Evolutionary conservation across 1,140 invertebrate genomes (phyloP).

Genomic region (Calycopis cecrops): DNA sequence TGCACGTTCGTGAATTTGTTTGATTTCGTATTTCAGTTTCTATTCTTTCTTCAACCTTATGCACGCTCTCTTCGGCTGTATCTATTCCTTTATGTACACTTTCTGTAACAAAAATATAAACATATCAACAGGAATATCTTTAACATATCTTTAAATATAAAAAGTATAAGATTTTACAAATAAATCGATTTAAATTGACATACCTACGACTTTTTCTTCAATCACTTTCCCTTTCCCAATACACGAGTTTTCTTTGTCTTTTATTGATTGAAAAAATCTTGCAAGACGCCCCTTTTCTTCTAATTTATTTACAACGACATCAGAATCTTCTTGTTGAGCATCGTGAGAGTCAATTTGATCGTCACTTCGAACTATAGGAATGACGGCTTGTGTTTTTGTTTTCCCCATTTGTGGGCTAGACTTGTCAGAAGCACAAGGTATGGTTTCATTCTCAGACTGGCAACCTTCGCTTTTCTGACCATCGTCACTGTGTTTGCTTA

Average conservation of each 20-base stretch:
- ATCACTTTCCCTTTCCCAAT: slow-evolving; percentile 70
- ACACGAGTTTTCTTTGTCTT: slow-evolving; percentile 67
- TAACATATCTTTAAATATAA: too few relatives aligned
- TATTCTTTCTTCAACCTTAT: slow-evolving; percentile 59
- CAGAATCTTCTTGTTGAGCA: slow-evolving; percentile 43
- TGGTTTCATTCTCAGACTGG: slow-evolving; percentile 70
- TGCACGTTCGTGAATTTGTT: slow-evolving; percentile 65
- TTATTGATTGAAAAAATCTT: slow-evolving; percentile 60
- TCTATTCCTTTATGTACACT: slow-evolving; percentile 60
- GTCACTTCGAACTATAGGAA: slow-evolving; percentile 66
- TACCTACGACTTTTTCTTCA: slow-evolving; percentile 55
- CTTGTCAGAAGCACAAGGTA: slow-evolving; percentile 65
- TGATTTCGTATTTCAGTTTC: slow-evolving; percentile 65
- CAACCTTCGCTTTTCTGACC: slow-evolving; percentile 61
- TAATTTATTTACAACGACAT: slow-evolving; percentile 56
- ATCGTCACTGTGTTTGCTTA: slow-evolving; percentile 64
- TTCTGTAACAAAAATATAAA: slow-evolving; percentile 32
- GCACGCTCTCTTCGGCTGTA: slow-evolving; percentile 48
- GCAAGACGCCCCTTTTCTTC: slow-evolving; percentile 64
- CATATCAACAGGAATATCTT: neutral
- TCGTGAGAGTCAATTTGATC: slow-evolving; percentile 53
- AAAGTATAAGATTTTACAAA: too few relatives aligned
- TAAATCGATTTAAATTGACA: slow-evolving; percentile 15
- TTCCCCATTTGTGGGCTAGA: slow-evolving; percentile 60
- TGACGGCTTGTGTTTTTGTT: slow-evolving; percentile 67